Conservation (phyloP, 2,888 invertebrate genomes). For the Tenthredo notha region DNA sequence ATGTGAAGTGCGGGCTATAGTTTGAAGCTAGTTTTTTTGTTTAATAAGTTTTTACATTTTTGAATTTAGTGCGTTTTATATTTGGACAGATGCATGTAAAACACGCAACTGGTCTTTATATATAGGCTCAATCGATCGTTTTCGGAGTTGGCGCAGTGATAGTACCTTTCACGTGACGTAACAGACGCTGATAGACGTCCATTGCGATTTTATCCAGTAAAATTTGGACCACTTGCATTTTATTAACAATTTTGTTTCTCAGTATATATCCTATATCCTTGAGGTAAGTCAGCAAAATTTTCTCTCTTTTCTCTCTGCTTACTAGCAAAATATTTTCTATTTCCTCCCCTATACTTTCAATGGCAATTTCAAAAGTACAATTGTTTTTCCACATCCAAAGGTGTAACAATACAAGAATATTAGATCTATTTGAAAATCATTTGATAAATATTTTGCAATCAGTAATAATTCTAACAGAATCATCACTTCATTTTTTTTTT, state of each 20-base stretch:
- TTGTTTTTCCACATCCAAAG: not conserved
- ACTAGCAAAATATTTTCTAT: not conserved
- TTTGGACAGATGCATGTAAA: slow-evolving; percentile 10
- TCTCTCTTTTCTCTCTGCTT: not conserved
- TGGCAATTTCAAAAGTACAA: not conserved
- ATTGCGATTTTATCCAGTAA: slow-evolving; percentile 19
- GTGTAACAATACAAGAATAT: not conserved
- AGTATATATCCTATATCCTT: not conserved
- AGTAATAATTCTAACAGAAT: not conserved
- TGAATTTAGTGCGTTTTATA: not conserved
- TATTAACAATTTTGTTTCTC: not conserved
- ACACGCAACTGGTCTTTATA: slow-evolving; percentile 13
- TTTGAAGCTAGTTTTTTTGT: not conserved
- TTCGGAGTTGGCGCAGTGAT: slow-evolving; percentile 27
- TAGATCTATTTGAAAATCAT: not conserved
- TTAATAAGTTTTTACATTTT: not conserved
- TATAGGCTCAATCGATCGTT: slow-evolving; percentile 19
- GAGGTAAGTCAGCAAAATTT: not conserved
- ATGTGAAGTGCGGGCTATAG: not conserved
- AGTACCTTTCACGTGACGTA: slow-evolving; percentile 8
- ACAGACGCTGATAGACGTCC: slow-evolving; percentile 10
- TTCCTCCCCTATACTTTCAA: not conserved
- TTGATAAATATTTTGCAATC: not conserved
- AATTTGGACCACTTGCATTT: not conserved
- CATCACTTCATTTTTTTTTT: not conserved